Evolutionary conservation across 2,113 vertebrate genomes (phyloP).

Genomic region (Carassius auratus): DNA sequence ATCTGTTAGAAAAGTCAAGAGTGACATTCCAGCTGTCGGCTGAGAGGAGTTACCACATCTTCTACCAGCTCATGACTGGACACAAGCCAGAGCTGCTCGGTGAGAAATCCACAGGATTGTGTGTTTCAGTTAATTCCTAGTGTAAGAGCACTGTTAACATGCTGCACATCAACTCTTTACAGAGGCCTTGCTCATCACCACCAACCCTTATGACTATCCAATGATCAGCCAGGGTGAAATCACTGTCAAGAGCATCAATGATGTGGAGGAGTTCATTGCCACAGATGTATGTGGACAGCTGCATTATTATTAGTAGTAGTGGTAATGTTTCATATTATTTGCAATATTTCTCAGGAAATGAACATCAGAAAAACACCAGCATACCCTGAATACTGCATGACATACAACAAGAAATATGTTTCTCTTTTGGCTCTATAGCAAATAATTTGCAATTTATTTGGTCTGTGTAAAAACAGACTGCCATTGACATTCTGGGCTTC

Average conservation of each 20-base stretch:
- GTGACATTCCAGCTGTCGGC: constrained; percentile 73
- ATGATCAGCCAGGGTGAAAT: constrained; percentile 66
- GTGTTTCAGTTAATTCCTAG: not conserved
- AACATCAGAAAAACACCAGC: not conserved
- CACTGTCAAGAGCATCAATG: not conserved
- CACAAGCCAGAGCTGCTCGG: constrained; percentile 75
- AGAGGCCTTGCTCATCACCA: constrained; percentile 83
- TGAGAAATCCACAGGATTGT: constrained; percentile 44
- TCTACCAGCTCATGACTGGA: constrained; percentile 77
- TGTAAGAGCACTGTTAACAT: not conserved
- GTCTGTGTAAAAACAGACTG: constrained; percentile 63
- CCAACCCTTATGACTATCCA: constrained; percentile 85
- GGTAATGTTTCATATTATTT: not conserved
- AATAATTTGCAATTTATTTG: not conserved
- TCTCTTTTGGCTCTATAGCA: not conserved
- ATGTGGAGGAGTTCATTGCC: constrained; percentile 14
- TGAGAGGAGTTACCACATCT: constrained; percentile 77
- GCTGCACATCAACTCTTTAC: not conserved
- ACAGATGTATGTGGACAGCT: not conserved
- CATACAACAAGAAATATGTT: not conserved
- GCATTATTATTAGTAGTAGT: not conserved
- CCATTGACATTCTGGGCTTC: constrained; percentile 80
- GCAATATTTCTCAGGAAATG: not conserved
- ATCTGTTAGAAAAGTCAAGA: constrained; percentile 69
- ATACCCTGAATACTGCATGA: not conserved